Evolutionary conservation across 2,888 invertebrate species (phyloP).

Genomic region (Melinaea menophilus): DNA sequence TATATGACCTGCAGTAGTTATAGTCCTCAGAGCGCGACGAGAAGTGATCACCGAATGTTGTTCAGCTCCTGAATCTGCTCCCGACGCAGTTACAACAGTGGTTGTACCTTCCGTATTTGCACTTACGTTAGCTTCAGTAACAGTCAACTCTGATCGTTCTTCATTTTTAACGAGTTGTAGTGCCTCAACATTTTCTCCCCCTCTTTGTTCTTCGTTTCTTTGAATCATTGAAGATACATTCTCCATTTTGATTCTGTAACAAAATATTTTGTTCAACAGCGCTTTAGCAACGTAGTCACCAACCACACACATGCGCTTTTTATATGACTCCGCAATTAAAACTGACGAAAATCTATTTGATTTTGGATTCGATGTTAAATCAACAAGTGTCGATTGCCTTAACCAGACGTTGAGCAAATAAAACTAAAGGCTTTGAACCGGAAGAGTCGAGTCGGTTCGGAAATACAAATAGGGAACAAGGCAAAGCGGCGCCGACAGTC

Average conservation of each 20-base stretch:
- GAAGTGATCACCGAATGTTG: constrained; percentile 77
- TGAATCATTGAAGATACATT: constrained; percentile 45
- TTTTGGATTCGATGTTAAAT: constrained; percentile 14
- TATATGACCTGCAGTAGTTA: constrained; percentile 80
- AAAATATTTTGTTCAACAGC: not conserved
- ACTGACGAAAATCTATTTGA: constrained; percentile 9
- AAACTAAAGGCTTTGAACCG: constrained; percentile 46
- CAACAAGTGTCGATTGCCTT: constrained; percentile 30
- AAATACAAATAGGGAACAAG: constrained; percentile 51
- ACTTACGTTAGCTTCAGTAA: constrained; percentile 33
- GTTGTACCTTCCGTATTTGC: constrained; percentile 14
- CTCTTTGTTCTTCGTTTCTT: constrained; percentile 42
- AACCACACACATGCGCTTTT: too few species aligned
- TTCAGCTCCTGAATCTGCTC: constrained; percentile 45
- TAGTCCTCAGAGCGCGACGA: constrained; percentile 77
- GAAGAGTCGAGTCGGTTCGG: constrained; percentile 50
- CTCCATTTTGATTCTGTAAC: constrained; percentile 46
- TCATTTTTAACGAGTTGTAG: constrained; percentile 67
- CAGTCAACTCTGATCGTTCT: constrained; percentile 40
- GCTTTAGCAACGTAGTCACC: too few species aligned
- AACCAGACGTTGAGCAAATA: constrained; percentile 37
- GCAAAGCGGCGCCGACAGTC: constrained; percentile 35
- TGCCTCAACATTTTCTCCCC: constrained; percentile 49
- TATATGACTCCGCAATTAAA: not conserved
- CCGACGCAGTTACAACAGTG: constrained; percentile 21